phyloP scores from a whole-genome alignment of 2,797 vertebrate genomes.

The Apogon hyalosoma region DNA sequence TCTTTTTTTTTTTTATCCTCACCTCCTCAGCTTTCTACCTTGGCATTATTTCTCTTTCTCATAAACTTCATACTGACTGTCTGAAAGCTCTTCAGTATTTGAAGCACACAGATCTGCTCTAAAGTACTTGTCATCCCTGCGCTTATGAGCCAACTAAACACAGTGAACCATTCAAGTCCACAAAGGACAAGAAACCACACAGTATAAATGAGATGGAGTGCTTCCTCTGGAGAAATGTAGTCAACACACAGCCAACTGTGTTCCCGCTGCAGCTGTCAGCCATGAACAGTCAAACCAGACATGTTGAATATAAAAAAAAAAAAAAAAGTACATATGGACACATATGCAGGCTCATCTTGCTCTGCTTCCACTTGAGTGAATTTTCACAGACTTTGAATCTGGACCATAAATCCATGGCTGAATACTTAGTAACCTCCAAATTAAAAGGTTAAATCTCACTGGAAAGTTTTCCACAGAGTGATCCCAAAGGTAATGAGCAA shows the following conservation, averaged over 20 bases:
- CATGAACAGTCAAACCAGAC: neutral
- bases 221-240: neutral
- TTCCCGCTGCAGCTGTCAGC: conserved; percentile 14
- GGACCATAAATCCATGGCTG: neutral
- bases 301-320: neutral
- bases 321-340: neutral
- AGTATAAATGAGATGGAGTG: neutral
- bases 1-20: too few relatives aligned
- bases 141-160: neutral
- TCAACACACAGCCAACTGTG: conserved; percentile 6
- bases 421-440: neutral
- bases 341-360: neutral
- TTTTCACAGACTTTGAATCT: neutral
- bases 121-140: neutral
- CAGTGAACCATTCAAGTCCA: neutral
- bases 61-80: neutral
- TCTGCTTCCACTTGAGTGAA: neutral
- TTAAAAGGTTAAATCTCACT: neutral
- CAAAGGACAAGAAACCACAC: conserved; percentile 1
- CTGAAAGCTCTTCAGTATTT: neutral
- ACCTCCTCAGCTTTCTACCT: too few relatives aligned
- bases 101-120: neutral
- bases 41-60: neutral
- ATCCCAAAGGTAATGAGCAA: too few relatives aligned
- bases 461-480: too few relatives aligned